Conservation (phyloP, 2,797 vertebrate species). For the Brachymystax lenok region DNA sequence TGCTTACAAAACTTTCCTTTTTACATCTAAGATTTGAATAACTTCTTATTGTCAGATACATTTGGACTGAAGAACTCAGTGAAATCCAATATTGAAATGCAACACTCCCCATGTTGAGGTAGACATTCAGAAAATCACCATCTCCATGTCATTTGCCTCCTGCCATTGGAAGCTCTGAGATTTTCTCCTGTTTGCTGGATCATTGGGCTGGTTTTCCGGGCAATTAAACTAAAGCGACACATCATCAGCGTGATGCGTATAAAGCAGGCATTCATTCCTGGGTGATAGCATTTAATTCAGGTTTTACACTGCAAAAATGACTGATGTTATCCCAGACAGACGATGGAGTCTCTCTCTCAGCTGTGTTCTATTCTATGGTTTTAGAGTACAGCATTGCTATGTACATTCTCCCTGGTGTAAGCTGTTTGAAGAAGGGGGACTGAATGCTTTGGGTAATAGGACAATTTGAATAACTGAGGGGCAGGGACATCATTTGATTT, state of each 20-base stretch:
- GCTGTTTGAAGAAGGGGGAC: neutral
- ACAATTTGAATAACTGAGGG: neutral
- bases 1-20: neutral
- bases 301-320: constrained; percentile 50
- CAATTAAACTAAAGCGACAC: constrained; percentile 32
- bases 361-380: constrained; percentile 28
- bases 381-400: constrained; percentile 21
- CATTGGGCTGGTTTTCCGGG: constrained; percentile 17
- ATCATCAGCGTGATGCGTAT: neutral
- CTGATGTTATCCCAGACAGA: constrained; percentile 48
- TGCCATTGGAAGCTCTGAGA: neutral
- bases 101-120: neutral
- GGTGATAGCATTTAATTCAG: constrained; percentile 48
- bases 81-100: neutral
- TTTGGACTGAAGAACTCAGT: neutral
- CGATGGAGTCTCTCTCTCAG: constrained; percentile 30
- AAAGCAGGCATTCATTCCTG: constrained; percentile 33
- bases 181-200: neutral
- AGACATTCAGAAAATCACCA: neutral
- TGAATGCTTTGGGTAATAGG: neutral
- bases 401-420: constrained; percentile 11
- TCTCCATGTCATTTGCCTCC: neutral
- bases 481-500: neutral
- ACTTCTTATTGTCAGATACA: neutral
- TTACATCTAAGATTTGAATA: neutral